phyloP scores from a whole-genome alignment of 2,113 vertebrate genomes.

The Conger conger region DNA sequence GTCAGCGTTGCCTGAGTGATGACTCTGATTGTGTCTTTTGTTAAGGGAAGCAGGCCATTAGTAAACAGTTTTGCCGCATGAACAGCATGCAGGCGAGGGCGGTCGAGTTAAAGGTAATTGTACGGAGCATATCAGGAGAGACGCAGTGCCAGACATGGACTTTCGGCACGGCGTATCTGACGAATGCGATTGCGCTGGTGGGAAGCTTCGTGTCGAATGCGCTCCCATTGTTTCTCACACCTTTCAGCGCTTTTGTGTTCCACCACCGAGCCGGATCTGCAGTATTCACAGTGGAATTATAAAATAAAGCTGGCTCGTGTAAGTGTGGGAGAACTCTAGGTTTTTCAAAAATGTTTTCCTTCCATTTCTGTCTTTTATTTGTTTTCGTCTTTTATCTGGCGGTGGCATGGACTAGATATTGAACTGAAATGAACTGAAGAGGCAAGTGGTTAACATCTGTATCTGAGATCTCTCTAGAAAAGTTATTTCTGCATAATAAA shows the following conservation, averaged over 20 bases:
- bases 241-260: neutral
- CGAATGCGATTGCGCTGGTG: neutral
- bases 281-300: neutral
- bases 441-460: neutral
- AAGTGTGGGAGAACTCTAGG: neutral
- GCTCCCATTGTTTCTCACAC: neutral
- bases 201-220: neutral
- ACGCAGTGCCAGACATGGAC: neutral
- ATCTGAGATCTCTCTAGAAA: neutral
- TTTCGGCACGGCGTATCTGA: neutral
- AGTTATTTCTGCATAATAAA: too few species aligned
- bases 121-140: slow-evolving; percentile 15
- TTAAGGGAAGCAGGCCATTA: slow-evolving; percentile 27
- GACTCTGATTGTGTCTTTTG: slow-evolving; percentile 24
- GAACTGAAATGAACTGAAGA: neutral
- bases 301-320: neutral
- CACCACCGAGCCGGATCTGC: neutral
- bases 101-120: slow-evolving; percentile 22
- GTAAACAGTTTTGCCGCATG: slow-evolving; percentile 16
- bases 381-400: neutral
- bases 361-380: neutral
- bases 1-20: slow-evolving; percentile 28
- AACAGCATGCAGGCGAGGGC: slow-evolving; percentile 1
- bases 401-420: neutral
- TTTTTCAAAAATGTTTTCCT: neutral